phyloP scores from a whole-genome alignment of 1,140 invertebrate genomes.

The Cotesia chilonis region DNA sequence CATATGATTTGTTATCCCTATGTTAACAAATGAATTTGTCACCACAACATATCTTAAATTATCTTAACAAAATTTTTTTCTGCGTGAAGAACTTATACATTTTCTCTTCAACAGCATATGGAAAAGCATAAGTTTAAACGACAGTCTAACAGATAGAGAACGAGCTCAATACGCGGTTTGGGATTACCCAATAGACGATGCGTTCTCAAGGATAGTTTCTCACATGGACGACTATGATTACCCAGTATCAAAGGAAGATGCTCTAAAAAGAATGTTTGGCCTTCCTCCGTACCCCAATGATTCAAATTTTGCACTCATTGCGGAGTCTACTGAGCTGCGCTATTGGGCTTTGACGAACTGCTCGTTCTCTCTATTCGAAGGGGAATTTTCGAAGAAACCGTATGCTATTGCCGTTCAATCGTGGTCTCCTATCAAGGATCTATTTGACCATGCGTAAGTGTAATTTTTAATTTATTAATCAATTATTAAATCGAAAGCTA shows the following conservation, averaged over 20 bases:
- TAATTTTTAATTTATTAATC: not conserved
- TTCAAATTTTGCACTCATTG: constrained; percentile 92
- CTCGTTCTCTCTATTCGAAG: constrained; percentile 88
- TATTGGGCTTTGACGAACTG: constrained; percentile 89
- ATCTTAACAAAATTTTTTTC: too few species aligned
- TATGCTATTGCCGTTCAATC: constrained; percentile 97
- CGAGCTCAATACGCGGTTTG: constrained; percentile 94
- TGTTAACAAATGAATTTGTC: too few species aligned
- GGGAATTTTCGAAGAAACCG: constrained; percentile 96
- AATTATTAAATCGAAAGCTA: not conserved
- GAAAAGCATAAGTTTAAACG: constrained; percentile 97
- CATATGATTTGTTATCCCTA: too few species aligned
- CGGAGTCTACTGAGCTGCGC: constrained; percentile 91
- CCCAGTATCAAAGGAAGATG: constrained; percentile 79
- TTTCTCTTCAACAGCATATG: constrained; percentile 79
- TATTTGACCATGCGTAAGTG: constrained; percentile 88
- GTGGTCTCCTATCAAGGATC: constrained; percentile 90
- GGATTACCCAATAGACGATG: constrained; percentile 98
- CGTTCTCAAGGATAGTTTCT: constrained; percentile 98
- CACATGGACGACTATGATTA: constrained; percentile 92
- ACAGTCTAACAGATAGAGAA: constrained; percentile 87
- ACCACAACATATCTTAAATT: too few species aligned
- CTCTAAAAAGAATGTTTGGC: constrained; percentile 79
- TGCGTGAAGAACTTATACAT: not conserved
- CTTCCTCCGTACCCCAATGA: constrained; percentile 73